Evolutionary conservation across 2,888 invertebrate genomes (phyloP), one percentile per base, ranked within the genome.

Genomic region (Meghimatium bilineatum): DNA sequence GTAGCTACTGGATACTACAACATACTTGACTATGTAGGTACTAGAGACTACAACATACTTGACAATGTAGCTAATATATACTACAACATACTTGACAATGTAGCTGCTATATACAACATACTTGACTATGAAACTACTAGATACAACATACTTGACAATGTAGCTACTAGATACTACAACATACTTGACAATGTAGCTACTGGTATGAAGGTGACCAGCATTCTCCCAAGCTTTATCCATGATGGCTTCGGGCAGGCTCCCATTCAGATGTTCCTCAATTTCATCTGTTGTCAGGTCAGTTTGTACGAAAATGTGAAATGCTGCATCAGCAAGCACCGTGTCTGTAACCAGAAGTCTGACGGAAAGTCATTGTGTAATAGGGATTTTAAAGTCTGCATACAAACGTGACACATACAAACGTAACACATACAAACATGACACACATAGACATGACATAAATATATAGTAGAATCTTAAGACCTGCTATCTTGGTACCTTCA

Each of bases 241-340:
- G 14, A 84, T 84, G 5, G 85, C 82, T 32, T 89, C 88, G 0
- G 88, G 72, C 44, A 90, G 79, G 23, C 83, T 85, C 12, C 91
- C 91, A 3, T 83, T 71, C 23, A 91, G 71, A 77, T 89, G 90
- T n/a, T 88, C 85, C 38, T 90, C 89, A 10, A 91, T 90, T 79
- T 90, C 89, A 17, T 83, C 76, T 49, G 86, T 85, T 3, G 88
- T 85, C 23, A 91, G 85, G 56, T 88, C 86, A 6, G 90, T 88
- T 85, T 91, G 91, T 23, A 91, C 82, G 82, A 91, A 91, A 85
- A 91, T 86, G 85, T 91, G 91, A 17, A 91, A 85, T 23, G 89
- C 82, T 32, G 88, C 86, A 84, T 90, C 90, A 0, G 91, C 91
- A 74, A 91, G 81, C 0, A 83, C 74, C 23, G 78, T 72, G 49